Conservation (phyloP, 1,140 invertebrate genomes). For the Micrasema minimum region DNA sequence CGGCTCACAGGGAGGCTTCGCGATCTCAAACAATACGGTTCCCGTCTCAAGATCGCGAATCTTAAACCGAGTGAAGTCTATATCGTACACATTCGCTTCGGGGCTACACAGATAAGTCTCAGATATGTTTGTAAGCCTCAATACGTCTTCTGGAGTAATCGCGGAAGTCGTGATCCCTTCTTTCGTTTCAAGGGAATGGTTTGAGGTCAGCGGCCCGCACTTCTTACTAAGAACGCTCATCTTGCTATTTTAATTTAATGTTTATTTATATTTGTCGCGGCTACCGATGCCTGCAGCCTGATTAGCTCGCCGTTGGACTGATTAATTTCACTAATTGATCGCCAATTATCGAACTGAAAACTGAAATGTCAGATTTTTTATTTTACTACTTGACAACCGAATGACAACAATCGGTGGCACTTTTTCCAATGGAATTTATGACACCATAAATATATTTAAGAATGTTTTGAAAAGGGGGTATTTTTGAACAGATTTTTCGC, state of each 20-base stretch:
- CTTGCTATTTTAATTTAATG: constrained; percentile 29
- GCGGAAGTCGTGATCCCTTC: constrained; percentile 51
- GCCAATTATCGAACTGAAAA: constrained; percentile 34
- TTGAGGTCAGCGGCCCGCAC: constrained; percentile 44
- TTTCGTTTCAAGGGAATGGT: constrained; percentile 34
- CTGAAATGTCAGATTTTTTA: constrained; percentile 35
- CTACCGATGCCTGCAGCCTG: not conserved
- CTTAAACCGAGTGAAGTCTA: constrained; percentile 98
- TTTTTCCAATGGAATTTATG: constrained; percentile 33
- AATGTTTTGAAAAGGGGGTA: not conserved
- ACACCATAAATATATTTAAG: constrained; percentile 20
- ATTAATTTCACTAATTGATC: constrained; percentile 39
- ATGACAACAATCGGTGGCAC: constrained; percentile 31
- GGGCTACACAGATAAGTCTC: constrained; percentile 90
- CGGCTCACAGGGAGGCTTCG: constrained; percentile 77
- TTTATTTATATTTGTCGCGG: not conserved
- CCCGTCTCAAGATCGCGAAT: constrained; percentile 95
- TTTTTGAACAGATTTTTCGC: constrained; percentile 3
- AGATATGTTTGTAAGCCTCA: constrained; percentile 71
- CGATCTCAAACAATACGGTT: constrained; percentile 95
- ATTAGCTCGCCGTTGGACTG: not conserved
- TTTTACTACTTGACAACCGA: constrained; percentile 34
- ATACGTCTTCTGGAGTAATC: constrained; percentile 73
- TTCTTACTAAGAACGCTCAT: constrained; percentile 48
- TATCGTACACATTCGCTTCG: constrained; percentile 96